A percentile compares a stretch with the other conserved stretches of the same genome.
Conservation (phyloP, 2,888 invertebrate species). For the Plagodis dolabraria region DNA sequence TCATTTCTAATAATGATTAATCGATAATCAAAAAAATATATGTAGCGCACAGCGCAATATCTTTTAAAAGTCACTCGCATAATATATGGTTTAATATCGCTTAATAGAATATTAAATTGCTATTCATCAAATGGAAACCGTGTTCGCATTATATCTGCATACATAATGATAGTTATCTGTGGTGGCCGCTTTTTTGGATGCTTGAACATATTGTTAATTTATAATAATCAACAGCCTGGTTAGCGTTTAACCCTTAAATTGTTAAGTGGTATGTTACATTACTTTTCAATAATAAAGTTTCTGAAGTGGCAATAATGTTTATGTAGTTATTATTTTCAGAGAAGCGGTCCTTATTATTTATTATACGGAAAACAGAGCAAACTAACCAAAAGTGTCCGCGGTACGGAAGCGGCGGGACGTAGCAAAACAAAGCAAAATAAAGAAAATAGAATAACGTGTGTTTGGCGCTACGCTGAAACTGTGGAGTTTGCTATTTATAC, state of each 20-base stretch:
- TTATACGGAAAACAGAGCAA: constrained; percentile 80
- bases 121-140: constrained; percentile 62
- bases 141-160: constrained; percentile 66
- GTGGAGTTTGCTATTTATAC: constrained; percentile 47
- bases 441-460: constrained; percentile 76
- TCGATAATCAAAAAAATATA: constrained; percentile 33
- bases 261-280: constrained; percentile 7
- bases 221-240: constrained; percentile 12
- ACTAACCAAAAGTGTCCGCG: constrained; percentile 83
- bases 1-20: constrained; percentile 70
- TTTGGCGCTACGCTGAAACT: constrained; percentile 54
- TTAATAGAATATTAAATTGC: constrained; percentile 74
- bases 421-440: constrained; percentile 74
- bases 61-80: constrained; percentile 33
- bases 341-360: constrained; percentile 78
- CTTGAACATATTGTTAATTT: constrained; percentile 32
- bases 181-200: constrained; percentile 30
- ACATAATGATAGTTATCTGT: constrained; percentile 42
- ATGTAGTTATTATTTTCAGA: constrained; percentile 35
- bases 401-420: constrained; percentile 79
- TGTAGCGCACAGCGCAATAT: constrained; percentile 18
- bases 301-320: constrained; percentile 20
- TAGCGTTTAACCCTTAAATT: constrained; percentile 34
- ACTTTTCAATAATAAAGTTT: constrained; percentile 1
- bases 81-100: constrained; percentile 59